A percentile compares a stretch with the other conserved stretches of the same genome.
Evolutionary conservation across 53 echinoderm and acorn worm genomes (phyloP).

Genomic region (Astropecten irregularis): DNA sequence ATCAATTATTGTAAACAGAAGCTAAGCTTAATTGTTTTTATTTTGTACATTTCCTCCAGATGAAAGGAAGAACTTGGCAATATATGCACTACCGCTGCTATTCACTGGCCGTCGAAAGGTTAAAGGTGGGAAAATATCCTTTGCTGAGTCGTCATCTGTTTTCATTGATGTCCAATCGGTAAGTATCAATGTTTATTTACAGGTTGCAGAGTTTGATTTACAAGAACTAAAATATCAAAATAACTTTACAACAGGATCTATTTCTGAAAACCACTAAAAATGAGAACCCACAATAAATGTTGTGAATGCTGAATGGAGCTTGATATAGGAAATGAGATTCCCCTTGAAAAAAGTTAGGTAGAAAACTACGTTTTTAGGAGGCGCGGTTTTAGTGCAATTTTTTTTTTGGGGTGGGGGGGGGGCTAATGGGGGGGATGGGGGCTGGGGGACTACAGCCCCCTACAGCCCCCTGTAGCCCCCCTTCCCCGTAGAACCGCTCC

Average conservation of each 20-base stretch:
- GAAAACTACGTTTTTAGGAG: background rate
- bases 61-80: constrained; percentile 3
- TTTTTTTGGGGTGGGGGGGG: too few species aligned
- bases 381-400: background rate
- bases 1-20: too few species aligned
- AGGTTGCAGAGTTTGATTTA: background rate
- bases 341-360: background rate
- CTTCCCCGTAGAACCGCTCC: too few species aligned
- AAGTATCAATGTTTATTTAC: background rate
- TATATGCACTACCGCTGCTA: background rate
- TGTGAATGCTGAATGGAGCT: background rate
- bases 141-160: background rate
- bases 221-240: background rate
- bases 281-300: background rate
- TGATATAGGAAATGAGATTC: background rate
- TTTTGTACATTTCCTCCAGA: too few species aligned
- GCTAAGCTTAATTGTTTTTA: too few species aligned
- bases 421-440: too few species aligned
- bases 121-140: background rate
- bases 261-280: background rate
- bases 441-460: too few species aligned
- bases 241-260: background rate
- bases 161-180: constrained; percentile 24
- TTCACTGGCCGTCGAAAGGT: constrained; percentile 9
- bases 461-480: too few species aligned